Evolutionary conservation across 2,797 vertebrate species (phyloP), one percentile per base, ranked within the genome.

Genomic region (Carapus acus): DNA sequence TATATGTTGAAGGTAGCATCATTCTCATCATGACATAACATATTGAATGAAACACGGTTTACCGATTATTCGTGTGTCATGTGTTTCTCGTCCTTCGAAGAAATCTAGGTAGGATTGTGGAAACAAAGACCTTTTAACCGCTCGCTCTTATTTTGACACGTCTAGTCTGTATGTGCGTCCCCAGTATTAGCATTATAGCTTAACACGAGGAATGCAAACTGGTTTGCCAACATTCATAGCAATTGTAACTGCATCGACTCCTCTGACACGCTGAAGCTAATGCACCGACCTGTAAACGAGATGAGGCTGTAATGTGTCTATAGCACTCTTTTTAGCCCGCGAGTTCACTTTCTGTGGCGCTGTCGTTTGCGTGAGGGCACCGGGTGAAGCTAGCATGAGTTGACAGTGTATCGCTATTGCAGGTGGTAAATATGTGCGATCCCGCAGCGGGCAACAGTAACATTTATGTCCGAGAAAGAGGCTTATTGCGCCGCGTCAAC

Each of bases 401-500:
- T 49, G 7, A 27, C 15, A 20, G 2, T 49, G n/a, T n/a, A n/a
- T n/a, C n/a, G n/a, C n/a, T n/a, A n/a, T n/a, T n/a, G n/a, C n/a
- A n/a, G 9, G 5, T 9, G 24, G 24, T 27, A 17, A 27, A 27
- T 27, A 63, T 46, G 50, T 43, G 39, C 19, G 33, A 41, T 18
- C 2, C 24, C 19, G 59, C 6, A 1, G 68, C 77, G 69, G 76
- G 78, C 41, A 68, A 31, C 17, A 88, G 86, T 37, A 68, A 84
- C 1, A 69, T 96, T 62, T 98, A 93, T 1, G 84, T 98, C 51
- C 87, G 92, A 43, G 94, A 98, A 77, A 88, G 87, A 29, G 92
- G 95, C 54, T 83, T 68, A 54, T 86, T 97, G 23, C 90, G 88
- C 15, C 58, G 85, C 69, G 85, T 93, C 43, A 59, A 84, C 49